Conservation (phyloP, 1,140 invertebrate genomes). For the Chionoecetes opilio region DNA sequence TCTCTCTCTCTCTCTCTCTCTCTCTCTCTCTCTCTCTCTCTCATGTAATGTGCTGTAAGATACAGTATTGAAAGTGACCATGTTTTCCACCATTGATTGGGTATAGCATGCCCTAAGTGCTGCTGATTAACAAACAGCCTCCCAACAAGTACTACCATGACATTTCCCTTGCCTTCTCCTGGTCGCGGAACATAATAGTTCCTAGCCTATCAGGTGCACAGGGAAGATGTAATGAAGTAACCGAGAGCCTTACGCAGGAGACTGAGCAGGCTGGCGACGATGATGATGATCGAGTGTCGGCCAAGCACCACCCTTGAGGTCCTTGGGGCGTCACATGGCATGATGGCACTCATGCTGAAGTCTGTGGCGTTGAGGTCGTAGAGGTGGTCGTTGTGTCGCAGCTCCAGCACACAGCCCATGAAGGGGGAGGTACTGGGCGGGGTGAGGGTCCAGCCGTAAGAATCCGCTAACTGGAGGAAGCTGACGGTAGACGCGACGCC, state of each 20-base stretch:
- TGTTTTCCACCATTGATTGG: too few relatives aligned
- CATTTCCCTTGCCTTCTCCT: too few relatives aligned
- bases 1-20: too few relatives aligned
- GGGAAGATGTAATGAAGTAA: too few relatives aligned
- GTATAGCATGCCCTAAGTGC: too few relatives aligned
- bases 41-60: too few relatives aligned
- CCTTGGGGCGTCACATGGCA: constrained; percentile 72
- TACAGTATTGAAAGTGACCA: too few relatives aligned
- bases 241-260: constrained; percentile 71
- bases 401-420: constrained; percentile 96
- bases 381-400: constrained; percentile 83
- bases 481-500: constrained; percentile 92
- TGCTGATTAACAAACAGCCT: too few relatives aligned
- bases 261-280: constrained; percentile 74
- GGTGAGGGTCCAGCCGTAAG: constrained; percentile 94
- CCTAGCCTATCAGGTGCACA: too few relatives aligned
- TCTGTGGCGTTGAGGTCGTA: constrained; percentile 80
- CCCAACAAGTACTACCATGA: too few relatives aligned
- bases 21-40: too few relatives aligned
- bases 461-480: constrained; percentile 87
- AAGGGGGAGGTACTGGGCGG: constrained; percentile 92
- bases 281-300: constrained; percentile 77
- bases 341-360: constrained; percentile 63
- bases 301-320: constrained; percentile 74
- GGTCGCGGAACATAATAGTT: too few relatives aligned